phyloP scores from a whole-genome alignment of 23 tunicate species.

The Ciona savignyi region DNA sequence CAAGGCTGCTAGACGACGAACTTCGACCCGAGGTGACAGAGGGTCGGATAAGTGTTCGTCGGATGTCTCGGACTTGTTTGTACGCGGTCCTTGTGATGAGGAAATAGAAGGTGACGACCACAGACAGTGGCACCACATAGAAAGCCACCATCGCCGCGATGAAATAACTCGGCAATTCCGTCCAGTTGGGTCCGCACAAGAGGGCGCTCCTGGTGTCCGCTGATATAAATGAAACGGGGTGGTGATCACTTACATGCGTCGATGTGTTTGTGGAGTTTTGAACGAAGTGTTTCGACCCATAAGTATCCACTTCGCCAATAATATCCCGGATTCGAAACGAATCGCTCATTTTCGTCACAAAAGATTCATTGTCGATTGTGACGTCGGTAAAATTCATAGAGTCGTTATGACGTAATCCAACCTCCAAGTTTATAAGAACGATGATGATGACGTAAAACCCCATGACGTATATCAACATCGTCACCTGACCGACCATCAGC shows the following conservation, averaged over 20 bases:
- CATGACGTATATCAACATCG: background rate
- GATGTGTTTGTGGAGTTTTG: background rate
- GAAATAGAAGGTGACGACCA: conserved; percentile 5
- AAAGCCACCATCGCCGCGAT: conserved; percentile 9
- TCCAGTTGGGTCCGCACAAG: conserved; percentile 24
- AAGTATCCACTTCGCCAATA: background rate
- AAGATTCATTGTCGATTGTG: background rate
- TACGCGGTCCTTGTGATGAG: conserved; percentile 20
- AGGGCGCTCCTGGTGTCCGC: background rate
- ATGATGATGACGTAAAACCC: conserved; percentile 9
- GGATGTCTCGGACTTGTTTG: conserved; percentile 16
- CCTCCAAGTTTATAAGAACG: background rate
- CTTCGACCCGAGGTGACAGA: background rate
- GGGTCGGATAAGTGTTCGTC: background rate
- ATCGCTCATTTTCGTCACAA: background rate
- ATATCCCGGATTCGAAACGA: background rate
- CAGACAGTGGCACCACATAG: conserved; percentile 5
- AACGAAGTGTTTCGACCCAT: background rate
- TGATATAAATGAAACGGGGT: background rate
- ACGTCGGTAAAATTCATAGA: background rate
- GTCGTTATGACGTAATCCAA: conserved; percentile 7
- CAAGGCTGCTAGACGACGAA: background rate
- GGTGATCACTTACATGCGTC: background rate
- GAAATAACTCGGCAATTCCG: conserved; percentile 9
- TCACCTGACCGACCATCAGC: background rate